A percentile compares a stretch with the other conserved stretches of the same genome.
Evolutionary conservation across 2,113 vertebrate species (phyloP).

Genomic region (Reinhardtius hippoglossoides): DNA sequence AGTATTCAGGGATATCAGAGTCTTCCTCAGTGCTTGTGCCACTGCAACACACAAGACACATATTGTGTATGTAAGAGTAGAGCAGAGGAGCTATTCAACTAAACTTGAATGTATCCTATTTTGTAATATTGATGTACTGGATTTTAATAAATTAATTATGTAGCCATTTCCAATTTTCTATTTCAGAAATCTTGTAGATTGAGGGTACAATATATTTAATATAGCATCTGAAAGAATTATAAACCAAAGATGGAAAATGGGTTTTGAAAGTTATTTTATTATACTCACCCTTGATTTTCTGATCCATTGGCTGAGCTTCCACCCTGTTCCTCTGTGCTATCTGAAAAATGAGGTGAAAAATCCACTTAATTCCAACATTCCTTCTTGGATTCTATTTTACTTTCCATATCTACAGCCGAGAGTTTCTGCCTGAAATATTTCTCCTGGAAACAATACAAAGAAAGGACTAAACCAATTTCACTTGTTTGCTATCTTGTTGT

Average conservation of each 20-base stretch:
- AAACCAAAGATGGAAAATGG: background rate
- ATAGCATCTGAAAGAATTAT: background rate
- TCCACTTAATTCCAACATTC: conserved; percentile 1
- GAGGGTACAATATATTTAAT: background rate
- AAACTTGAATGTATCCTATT: too few species aligned
- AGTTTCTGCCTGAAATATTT: background rate
- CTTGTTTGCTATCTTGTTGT: too few species aligned
- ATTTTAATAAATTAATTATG: too few species aligned
- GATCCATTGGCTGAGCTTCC: conserved; percentile 33
- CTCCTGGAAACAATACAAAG: background rate
- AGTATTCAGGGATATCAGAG: conserved; percentile 83
- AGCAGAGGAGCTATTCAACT: background rate
- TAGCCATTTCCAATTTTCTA: too few species aligned
- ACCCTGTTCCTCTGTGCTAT: conserved; percentile 52
- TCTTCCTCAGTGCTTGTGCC: conserved; percentile 39
- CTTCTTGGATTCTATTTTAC: background rate
- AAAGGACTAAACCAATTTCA: background rate
- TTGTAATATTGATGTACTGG: too few species aligned
- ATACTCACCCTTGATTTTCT: conserved; percentile 62
- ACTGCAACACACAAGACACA: conserved; percentile 43
- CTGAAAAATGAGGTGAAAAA: conserved; percentile 40
- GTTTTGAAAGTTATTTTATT: background rate
- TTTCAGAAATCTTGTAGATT: too few species aligned
- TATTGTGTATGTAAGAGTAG: background rate
- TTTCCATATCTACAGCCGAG: background rate